phyloP scores from a whole-genome alignment of 2,888 invertebrate genomes.

The Caenorhabditis drosophilae region DNA sequence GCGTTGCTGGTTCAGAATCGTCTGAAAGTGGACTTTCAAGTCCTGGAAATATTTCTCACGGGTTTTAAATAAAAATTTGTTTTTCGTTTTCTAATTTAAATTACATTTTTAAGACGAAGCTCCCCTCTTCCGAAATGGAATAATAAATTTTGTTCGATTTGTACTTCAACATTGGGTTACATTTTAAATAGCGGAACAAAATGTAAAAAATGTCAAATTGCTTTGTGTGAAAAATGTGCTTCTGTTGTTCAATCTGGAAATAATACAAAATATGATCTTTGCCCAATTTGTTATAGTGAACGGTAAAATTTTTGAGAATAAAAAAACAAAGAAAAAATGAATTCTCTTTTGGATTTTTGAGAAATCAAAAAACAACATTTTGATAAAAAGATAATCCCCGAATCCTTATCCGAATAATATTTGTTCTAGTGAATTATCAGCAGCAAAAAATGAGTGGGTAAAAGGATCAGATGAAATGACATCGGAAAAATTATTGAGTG shows the following conservation, averaged over 20 bases:
- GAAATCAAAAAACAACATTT: too few species aligned
- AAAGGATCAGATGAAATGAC: slow-evolving; percentile 29
- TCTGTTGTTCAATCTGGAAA: slow-evolving; percentile 6
- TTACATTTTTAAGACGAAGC: slow-evolving; percentile 12
- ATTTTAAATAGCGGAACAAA: slow-evolving; percentile 48
- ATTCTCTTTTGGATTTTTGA: too few species aligned
- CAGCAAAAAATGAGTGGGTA: slow-evolving; percentile 49
- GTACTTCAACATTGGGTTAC: slow-evolving; percentile 47
- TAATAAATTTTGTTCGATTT: slow-evolving; percentile 30
- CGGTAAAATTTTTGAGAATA: slow-evolving; percentile 22
- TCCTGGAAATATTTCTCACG: slow-evolving; percentile 33
- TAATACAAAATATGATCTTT: slow-evolving; percentile 30
- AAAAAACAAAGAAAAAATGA: too few species aligned
- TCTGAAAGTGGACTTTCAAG: slow-evolving; percentile 34
- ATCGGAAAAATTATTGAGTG: slow-evolving; percentile 37
- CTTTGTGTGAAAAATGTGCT: slow-evolving; percentile 43
- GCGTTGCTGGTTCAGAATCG: slow-evolving; percentile 26
- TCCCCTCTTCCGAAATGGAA: slow-evolving; percentile 38
- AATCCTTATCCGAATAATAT: too few species aligned
- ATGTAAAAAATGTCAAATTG: slow-evolving; percentile 39
- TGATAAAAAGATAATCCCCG: too few species aligned
- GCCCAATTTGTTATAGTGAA: slow-evolving; percentile 46
- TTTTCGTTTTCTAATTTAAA: too few species aligned
- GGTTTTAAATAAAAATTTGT: slow-evolving; percentile 8
- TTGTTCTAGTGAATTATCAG: slow-evolving; percentile 45